Conservation (phyloP, 2,888 invertebrate species). For the Epinotia brunnichana region DNA sequence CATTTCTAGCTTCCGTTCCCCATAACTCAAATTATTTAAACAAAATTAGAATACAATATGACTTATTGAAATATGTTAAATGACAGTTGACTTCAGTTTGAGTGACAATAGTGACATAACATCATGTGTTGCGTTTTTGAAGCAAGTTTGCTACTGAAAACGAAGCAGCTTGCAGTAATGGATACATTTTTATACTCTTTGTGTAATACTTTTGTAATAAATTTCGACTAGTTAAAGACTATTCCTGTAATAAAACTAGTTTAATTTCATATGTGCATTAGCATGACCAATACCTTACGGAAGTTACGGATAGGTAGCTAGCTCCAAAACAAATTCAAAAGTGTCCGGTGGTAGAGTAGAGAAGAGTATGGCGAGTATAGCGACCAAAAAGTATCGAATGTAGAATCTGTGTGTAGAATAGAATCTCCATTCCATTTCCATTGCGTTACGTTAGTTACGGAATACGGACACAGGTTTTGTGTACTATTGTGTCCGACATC, state of each 20-base stretch:
- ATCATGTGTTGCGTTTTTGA: neutral
- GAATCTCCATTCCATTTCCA: too few relatives aligned
- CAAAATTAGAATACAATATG: neutral
- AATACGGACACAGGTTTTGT: slow-evolving; percentile 42
- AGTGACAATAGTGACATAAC: slow-evolving; percentile 8
- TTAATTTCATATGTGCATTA: neutral
- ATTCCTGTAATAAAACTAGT: neutral
- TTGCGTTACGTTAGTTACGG: slow-evolving; percentile 41
- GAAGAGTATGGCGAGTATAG: slow-evolving; percentile 17
- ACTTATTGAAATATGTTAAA: neutral
- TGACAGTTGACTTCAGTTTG: neutral
- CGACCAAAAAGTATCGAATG: slow-evolving; percentile 33
- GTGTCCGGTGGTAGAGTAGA: slow-evolving; percentile 10
- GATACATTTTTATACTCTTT: neutral
- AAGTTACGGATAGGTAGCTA: neutral
- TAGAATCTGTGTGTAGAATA: too few relatives aligned
- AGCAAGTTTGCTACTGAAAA: neutral
- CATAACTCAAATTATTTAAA: neutral
- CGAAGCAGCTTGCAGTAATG: neutral
- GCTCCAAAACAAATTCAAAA: slow-evolving; percentile 13
- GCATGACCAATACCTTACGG: neutral
- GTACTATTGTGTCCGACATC: slow-evolving; percentile 41
- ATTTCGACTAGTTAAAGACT: neutral
- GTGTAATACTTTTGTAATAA: neutral
- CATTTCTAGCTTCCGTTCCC: neutral